A percentile compares a stretch with the other conserved stretches of the same genome.
These are phyloP conservation scores for Archegozetes longisetosus DNA, from an alignment of 1,140 invertebrate species.

Conservation along the genomic window DNA sequence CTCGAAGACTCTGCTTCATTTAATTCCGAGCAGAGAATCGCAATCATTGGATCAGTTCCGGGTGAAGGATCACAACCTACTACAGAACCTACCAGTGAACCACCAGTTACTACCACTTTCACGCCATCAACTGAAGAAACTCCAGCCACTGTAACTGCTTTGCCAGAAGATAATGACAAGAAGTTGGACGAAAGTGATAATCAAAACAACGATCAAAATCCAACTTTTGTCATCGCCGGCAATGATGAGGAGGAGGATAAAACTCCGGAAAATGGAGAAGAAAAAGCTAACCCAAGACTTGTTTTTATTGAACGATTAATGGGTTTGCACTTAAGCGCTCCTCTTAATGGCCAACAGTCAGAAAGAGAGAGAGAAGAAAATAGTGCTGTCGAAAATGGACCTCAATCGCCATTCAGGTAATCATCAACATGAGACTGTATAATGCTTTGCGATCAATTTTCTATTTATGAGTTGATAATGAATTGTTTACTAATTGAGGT, in stretches of 20 bases:
- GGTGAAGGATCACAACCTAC: neutral
- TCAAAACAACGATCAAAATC: neutral
- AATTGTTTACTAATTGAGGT: too few relatives aligned
- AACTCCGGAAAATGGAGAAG: neutral
- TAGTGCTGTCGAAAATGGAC: neutral
- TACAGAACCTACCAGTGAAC: neutral
- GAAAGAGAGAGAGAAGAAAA: neutral
- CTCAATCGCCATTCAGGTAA: neutral
- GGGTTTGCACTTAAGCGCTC: slow-evolving; percentile 9
- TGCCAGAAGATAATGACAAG: neutral
- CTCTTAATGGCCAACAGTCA: neutral
- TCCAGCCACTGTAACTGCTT: neutral
- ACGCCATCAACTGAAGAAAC: neutral
- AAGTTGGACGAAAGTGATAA: neutral
- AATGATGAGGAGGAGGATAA: slow-evolving; percentile 6
- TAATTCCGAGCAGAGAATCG: neutral
- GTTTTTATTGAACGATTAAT: slow-evolving; percentile 13
- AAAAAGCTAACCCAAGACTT: slow-evolving; percentile 7
- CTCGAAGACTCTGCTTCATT: slow-evolving; percentile 1
- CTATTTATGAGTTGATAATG: too few relatives aligned
- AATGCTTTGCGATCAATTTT: too few relatives aligned
- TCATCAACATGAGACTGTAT: too few relatives aligned
- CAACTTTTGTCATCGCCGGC: neutral
- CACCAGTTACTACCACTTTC: neutral
- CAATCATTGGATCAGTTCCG: neutral